These are phyloP conservation scores for Eumerus sabulonum DNA, from an alignment of 2,888 invertebrate species.

Conservation along the genomic window DNA sequence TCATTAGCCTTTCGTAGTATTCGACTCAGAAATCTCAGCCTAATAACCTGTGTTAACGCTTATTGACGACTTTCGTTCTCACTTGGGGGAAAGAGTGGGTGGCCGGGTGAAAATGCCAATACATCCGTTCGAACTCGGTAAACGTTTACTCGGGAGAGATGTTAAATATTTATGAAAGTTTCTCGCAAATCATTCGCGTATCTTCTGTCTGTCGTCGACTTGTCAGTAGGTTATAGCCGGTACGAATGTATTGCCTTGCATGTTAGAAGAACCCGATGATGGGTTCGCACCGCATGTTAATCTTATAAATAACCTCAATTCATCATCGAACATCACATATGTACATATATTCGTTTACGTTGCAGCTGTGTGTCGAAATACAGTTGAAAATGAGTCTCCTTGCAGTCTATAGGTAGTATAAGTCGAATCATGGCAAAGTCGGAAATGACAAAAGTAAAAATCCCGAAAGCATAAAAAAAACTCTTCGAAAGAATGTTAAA, in stretches of 20 bases:
- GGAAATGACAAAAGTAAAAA: too few relatives aligned
- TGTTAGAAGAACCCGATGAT: neutral
- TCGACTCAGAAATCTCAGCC: neutral
- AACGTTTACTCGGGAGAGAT: constrained; percentile 7
- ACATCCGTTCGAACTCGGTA: constrained; percentile 2
- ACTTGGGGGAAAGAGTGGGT: neutral
- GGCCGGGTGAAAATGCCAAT: constrained; percentile 2
- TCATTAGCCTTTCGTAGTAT: constrained; percentile 32
- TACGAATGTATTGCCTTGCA: neutral
- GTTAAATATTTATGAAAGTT: constrained; percentile 45
- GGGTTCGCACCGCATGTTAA: constrained; percentile 44
- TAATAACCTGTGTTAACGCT: constrained; percentile 23
- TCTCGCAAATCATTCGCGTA: constrained; percentile 43
- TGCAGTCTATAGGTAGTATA: too few relatives aligned
- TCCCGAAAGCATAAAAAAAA: constrained; percentile 5
- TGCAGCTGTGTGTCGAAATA: constrained; percentile 18
- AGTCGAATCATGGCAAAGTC: too few relatives aligned
- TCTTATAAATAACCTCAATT: constrained; percentile 50
- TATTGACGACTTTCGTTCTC: constrained; percentile 5
- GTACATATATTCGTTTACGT: constrained; percentile 24
- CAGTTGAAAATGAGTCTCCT: too few relatives aligned
- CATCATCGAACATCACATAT: constrained; percentile 29
- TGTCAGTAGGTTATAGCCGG: constrained; percentile 38
- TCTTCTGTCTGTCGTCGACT: constrained; percentile 44
- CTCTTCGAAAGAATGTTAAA: constrained; percentile 23